phyloP scores from a whole-genome alignment of 23 tunicate species.

The Trididemnum nubilum region DNA sequence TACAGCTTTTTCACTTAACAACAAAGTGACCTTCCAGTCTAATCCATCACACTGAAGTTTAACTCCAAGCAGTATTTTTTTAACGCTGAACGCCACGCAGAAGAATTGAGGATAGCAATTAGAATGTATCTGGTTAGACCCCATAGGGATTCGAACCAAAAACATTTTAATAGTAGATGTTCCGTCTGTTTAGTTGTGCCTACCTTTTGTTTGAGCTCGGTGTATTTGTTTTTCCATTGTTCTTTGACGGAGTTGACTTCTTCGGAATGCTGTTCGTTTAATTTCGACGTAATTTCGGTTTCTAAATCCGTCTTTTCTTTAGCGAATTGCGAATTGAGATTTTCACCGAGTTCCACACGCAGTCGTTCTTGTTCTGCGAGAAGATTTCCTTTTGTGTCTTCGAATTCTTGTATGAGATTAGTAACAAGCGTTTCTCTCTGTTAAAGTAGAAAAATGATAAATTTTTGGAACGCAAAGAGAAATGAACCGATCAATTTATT shows the following conservation, averaged over 20 bases:
- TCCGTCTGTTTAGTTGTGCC: no score
- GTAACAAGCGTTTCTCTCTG: constrained; percentile 45
- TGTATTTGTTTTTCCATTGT: constrained; percentile 58
- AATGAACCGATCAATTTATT: no score
- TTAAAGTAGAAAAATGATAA: background rate
- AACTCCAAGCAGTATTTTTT: no score
- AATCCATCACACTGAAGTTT: no score
- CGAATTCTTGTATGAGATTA: constrained; percentile 22
- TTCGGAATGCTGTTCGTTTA: constrained; percentile 19
- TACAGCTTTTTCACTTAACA: no score
- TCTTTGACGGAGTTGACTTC: constrained; percentile 29
- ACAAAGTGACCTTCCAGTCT: no score
- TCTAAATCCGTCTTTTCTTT: constrained; percentile 30
- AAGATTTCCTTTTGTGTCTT: constrained; percentile 18
- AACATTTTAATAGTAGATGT: no score
- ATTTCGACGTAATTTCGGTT: constrained; percentile 2
- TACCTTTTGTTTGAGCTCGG: constrained; percentile 69
- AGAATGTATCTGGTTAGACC: no score
- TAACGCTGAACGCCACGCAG: no score
- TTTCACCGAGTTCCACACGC: constrained; percentile 3
- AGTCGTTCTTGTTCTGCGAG: constrained; percentile 6
- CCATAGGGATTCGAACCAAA: no score
- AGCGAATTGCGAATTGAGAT: background rate
- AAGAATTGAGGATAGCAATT: no score
- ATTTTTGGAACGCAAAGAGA: no score